phyloP scores from a whole-genome alignment of 2,888 invertebrate genomes.

The Eretmocerus hayati region DNA sequence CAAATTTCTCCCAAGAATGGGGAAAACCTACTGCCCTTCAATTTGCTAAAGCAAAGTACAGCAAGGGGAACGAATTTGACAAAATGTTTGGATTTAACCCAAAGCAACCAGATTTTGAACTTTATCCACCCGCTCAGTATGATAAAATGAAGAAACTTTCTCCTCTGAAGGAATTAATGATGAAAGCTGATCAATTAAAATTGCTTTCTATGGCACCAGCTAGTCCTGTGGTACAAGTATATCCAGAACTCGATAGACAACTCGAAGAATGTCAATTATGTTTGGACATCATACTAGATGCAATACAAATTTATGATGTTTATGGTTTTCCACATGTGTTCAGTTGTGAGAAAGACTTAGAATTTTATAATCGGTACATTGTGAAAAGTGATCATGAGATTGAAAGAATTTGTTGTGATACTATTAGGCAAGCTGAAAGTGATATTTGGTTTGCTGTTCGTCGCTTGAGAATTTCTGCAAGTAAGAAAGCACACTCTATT shows the following conservation, averaged over 20 bases:
- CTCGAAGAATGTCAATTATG: no score
- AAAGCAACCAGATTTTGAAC: background rate
- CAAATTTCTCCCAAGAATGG: constrained; percentile 22
- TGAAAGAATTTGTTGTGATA: background rate
- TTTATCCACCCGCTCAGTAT: background rate
- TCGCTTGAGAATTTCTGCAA: constrained; percentile 12
- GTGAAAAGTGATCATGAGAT: background rate
- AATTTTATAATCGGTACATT: background rate
- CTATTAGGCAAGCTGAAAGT: background rate
- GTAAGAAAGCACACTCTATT: constrained; percentile 17
- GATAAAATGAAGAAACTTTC: background rate
- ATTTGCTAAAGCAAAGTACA: constrained; percentile 21
- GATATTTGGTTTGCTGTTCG: constrained; percentile 1
- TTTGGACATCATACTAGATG: no score
- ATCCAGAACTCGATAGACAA: no score
- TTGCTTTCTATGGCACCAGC: no score
- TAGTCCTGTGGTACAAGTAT: no score
- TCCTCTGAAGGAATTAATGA: background rate
- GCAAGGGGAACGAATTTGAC: background rate
- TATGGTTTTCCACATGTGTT: no score
- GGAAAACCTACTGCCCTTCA: constrained; percentile 21
- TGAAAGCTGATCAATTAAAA: no score
- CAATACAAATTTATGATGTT: no score
- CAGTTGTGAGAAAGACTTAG: no score
- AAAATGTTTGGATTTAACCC: background rate